phyloP scores from a whole-genome alignment of 2,888 invertebrate species.

The Pheosia tremula region DNA sequence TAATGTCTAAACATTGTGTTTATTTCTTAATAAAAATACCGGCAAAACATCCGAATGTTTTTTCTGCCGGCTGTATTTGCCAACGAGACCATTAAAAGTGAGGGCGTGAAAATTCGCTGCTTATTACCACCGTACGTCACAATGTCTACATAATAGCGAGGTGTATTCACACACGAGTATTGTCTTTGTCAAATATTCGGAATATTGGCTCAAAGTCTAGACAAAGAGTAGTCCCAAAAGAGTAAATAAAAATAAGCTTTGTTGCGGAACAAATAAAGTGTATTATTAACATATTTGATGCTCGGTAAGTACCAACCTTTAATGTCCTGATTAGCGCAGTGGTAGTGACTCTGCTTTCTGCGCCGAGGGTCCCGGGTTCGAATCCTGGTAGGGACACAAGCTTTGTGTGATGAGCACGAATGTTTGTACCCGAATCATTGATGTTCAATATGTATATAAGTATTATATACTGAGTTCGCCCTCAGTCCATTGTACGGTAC shows the following conservation, averaged over 20 bases:
- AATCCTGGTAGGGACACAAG: too few relatives aligned
- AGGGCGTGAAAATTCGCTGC: constrained; percentile 79
- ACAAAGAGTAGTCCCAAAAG: background rate
- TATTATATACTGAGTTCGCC: too few relatives aligned
- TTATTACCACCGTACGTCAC: constrained; percentile 61
- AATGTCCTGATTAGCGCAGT: too few relatives aligned
- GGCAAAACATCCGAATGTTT: constrained; percentile 9
- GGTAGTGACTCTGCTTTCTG: too few relatives aligned
- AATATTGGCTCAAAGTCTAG: background rate
- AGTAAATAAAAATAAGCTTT: background rate
- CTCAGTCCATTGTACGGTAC: too few relatives aligned
- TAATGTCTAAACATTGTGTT: background rate
- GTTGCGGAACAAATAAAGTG: too few relatives aligned
- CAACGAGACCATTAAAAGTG: constrained; percentile 74
- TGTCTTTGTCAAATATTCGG: constrained; percentile 21
- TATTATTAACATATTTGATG: too few relatives aligned
- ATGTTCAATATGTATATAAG: too few relatives aligned
- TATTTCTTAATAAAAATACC: background rate
- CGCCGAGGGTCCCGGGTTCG: too few relatives aligned
- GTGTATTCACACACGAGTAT: constrained; percentile 9
- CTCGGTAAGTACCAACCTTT: too few relatives aligned
- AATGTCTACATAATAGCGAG: constrained; percentile 29
- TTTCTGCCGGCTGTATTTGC: constrained; percentile 60
- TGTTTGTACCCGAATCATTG: too few relatives aligned
- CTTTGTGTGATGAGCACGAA: too few relatives aligned